Base-by-base conservation (phyloP, 2,113 vertebrate genomes). In the Lycocorax pyrrhopterus region DNA sequence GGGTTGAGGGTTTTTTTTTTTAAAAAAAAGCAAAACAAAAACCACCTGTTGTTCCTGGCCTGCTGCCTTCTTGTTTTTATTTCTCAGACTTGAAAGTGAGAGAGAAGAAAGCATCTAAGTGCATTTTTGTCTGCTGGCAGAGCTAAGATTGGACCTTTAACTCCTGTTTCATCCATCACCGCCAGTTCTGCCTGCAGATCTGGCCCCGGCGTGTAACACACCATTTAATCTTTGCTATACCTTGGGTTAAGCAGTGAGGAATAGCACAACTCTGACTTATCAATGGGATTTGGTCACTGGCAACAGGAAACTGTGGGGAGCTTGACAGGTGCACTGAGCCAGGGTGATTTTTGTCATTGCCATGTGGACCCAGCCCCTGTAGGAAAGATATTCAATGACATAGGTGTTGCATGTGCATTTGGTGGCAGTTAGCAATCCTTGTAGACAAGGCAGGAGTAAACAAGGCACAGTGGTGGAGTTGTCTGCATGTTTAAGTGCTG, bases 281-380 rank as follows among this genome's bases (percentile, higher is more conserved):
- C 30, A 8, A 3, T 41, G 62, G 25, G 47, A 56, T 87, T 82
- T 51, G 37, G n/a, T 64, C 81, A 49, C 49, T 74, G 63, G 44
- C 39, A 55, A 49, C 35, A 81, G 73, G 53, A 89, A 66, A 20
- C 55, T 51, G 43, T 14, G 2, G 13, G 62, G 49, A 89, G 9
- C 8, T 62, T 73, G 66, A 41, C 33, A 82, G 26, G 29, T 69
- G 32, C 1, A 2, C 19, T 82, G 80, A 75, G 29, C 29, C 9
- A 3, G 41, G 13, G 23, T 79, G 62, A 46, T 72, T 87, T 91
- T 76, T 72, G 60, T 27, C 60, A 56, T 18, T 46, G 37, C n/a
- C 1, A 0, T 10, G 2, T 19, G n/a, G 56, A 44, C 52, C 17
- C 21, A 63, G 35, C 16, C n/a, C 41, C 26, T 73, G 0, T 5